A percentile compares a stretch with the other conserved stretches of the same genome.
Evolutionary conservation across 2,113 vertebrate genomes (phyloP).

Genomic region (Pseudorasbora parva): DNA sequence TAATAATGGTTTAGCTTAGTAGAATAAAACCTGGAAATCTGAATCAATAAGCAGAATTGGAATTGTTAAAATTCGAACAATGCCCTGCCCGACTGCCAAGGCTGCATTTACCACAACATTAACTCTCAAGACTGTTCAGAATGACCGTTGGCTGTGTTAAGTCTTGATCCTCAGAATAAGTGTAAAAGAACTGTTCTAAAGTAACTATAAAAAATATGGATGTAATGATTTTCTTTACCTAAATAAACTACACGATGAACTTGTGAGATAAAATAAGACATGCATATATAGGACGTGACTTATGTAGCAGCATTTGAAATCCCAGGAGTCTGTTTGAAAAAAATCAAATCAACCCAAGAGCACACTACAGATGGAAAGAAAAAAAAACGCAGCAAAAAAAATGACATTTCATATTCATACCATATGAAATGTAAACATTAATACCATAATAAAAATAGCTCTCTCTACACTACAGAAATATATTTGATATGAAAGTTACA

Average conservation of each 20-base stretch:
- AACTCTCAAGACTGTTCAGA: neutral
- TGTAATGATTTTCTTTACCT: neutral
- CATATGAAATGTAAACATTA: constrained; percentile 39
- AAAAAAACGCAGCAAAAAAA: neutral
- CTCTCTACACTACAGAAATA: neutral
- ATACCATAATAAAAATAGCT: constrained; percentile 25
- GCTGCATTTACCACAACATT: neutral
- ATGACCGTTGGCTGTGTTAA: neutral
- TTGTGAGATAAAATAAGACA: neutral
- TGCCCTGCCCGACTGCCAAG: too few relatives aligned
- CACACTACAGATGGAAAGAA: neutral
- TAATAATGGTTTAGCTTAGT: too few relatives aligned
- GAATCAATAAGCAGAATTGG: too few relatives aligned
- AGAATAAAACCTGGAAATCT: too few relatives aligned
- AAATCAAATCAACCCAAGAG: constrained; percentile 36
- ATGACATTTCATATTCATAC: constrained; percentile 34
- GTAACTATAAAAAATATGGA: neutral
- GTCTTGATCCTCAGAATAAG: neutral
- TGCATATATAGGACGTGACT: neutral
- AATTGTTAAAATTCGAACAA: too few relatives aligned
- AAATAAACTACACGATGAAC: constrained; percentile 8
- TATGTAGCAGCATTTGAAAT: constrained; percentile 7
- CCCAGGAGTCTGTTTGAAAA: neutral
- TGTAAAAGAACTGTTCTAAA: neutral
- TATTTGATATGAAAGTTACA: constrained; percentile 21